These are phyloP conservation scores for Clavelina lepadiformis DNA, from an alignment of 23 tunicate species.

Conservation along the genomic window DNA sequence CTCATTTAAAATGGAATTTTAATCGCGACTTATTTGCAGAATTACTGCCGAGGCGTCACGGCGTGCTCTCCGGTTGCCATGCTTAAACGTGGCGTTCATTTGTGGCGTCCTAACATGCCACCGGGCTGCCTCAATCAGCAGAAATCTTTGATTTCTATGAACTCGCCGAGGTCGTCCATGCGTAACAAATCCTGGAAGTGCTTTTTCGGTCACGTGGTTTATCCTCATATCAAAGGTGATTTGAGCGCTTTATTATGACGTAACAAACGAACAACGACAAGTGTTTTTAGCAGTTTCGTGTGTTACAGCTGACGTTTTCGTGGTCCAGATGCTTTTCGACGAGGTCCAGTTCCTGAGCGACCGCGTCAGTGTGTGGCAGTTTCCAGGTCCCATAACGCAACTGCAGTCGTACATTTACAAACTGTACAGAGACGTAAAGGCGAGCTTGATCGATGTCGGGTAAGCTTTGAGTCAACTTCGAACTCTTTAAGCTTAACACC, in stretches of 20 bases:
- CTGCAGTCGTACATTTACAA: conserved; percentile 15
- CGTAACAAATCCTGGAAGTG: conserved; percentile 51
- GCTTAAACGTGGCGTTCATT: conserved; percentile 24
- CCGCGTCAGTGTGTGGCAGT: conserved; percentile 5
- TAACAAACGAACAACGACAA: not conserved
- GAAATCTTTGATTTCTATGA: not conserved
- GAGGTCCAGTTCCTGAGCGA: conserved; percentile 29
- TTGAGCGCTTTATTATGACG: not conserved
- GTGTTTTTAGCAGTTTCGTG: not conserved
- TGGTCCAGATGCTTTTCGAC: conserved; percentile 47
- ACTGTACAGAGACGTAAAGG: conserved; percentile 14
- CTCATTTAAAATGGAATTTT: too few species aligned
- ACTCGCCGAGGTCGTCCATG: not conserved
- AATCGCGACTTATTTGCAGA: too few species aligned
- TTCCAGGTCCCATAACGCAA: not conserved
- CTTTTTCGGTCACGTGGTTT: conserved; percentile 46
- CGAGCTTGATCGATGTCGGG: not conserved
- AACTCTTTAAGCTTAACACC: too few species aligned
- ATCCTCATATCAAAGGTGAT: conserved; percentile 46
- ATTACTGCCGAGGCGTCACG: too few species aligned
- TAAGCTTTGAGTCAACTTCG: too few species aligned
- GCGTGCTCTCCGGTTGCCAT: conserved; percentile 31
- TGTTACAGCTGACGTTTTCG: conserved; percentile 28
- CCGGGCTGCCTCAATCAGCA: conserved; percentile 5
- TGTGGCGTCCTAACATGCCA: conserved; percentile 46